Base-by-base conservation (phyloP, 2,797 vertebrate genomes). In the Poecilia picta region DNA sequence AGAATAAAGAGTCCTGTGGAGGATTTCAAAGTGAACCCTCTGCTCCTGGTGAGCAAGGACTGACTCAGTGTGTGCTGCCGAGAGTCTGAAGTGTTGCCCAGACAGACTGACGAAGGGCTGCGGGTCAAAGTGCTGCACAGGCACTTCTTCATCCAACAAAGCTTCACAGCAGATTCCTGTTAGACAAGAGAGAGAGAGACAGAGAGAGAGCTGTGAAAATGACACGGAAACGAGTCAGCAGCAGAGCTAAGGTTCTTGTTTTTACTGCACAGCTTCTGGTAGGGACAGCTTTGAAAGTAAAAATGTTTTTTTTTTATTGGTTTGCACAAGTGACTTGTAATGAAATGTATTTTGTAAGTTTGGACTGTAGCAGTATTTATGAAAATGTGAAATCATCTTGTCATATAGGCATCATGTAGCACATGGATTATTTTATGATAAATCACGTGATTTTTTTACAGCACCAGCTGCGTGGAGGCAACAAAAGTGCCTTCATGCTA, bases 1-100 rank as follows among this genome's bases (percentile, higher is more conserved):
- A 85, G 49, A 73, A 72, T 76, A 71, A 84, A 78, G 71, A 76
- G 39, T 13, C 57, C 72, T 4, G 45, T 75, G 78, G 80, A 73
- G 47, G 57, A 83, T 76, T 84, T 76, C 5, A 57, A 72, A 68
- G 25, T 81, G 55, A 72, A 85, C 76, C 73, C 36, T 31, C 39
- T 73, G 47, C 79, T 70, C 51, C 73, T 78, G 25, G 28, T 39
- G 66, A 78, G 80, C 51, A 78, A 76, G 33, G 25, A 78, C 75
- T 84, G 77, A 87, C 72, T 39, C 33, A 16, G 66, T n/a, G 41
- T 79, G 78, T 43, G 62, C 18, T 70, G 49, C 15, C 70, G 31
- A 76, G 33, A 68, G 39, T 36, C 31, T 47, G 18, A 78, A 47
- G 39, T 2, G 28, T 46, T 72, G 31, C 79, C 41, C 62, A 76